phyloP scores from a whole-genome alignment of 1,140 invertebrate genomes.

The Lepidurus couesii region DNA sequence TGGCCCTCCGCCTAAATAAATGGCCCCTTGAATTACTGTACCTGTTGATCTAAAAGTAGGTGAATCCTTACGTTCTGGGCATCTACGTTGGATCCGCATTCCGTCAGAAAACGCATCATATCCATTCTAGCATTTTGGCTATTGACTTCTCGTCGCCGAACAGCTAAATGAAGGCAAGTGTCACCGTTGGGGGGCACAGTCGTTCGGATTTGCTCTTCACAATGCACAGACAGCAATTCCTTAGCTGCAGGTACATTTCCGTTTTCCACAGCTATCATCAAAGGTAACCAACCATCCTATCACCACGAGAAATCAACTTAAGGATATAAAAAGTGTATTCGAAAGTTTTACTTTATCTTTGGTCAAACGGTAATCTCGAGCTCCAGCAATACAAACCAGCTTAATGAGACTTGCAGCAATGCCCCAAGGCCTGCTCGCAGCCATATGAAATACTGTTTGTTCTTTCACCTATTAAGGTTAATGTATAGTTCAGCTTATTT shows the following conservation, averaged over 20 bases:
- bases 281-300: conserved; percentile 85
- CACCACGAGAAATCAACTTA: conserved; percentile 42
- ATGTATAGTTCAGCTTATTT: not conserved
- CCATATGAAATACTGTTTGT: conserved; percentile 85
- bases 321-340: conserved; percentile 23
- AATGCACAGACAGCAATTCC: conserved; percentile 69
- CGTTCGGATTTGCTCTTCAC: conserved; percentile 71
- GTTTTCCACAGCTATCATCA: conserved; percentile 84
- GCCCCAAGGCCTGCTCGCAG: conserved; percentile 79
- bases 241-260: conserved; percentile 88
- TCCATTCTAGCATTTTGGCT: conserved; percentile 55
- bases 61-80: conserved; percentile 67
- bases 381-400: conserved; percentile 71
- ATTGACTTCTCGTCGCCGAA: conserved; percentile 64
- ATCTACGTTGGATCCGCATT: conserved; percentile 85
- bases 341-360: conserved; percentile 70
- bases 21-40: conserved; percentile 13
- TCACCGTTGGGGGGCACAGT: conserved; percentile 61
- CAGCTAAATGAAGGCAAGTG: conserved; percentile 84
- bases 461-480: conserved; percentile 49
- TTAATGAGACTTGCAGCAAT: conserved; percentile 82
- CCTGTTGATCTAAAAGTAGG: not conserved
- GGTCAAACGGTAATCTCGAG: conserved; percentile 77
- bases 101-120: conserved; percentile 82
- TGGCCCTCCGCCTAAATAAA: conserved; percentile 55